These are phyloP conservation scores for Drosophila ogumai DNA, from an alignment of 1,140 invertebrate genomes.

Conservation along the genomic window DNA sequence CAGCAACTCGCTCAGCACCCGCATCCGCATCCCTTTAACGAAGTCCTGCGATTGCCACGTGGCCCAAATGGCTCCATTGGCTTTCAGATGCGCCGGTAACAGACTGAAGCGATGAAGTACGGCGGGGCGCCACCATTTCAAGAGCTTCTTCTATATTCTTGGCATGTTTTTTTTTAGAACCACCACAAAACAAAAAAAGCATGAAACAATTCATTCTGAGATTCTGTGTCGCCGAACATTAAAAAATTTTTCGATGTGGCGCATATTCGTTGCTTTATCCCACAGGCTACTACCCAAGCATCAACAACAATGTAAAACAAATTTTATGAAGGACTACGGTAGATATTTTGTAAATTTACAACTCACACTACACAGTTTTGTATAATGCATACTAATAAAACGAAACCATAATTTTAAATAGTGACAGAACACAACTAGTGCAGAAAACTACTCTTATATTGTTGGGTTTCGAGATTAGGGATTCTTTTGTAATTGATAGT, in stretches of 20 bases:
- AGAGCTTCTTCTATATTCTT: constrained; percentile 29
- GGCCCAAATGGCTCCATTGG: constrained; percentile 87
- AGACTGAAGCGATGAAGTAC: constrained; percentile 28
- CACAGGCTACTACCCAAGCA: constrained; percentile 38
- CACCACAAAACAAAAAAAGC: constrained; percentile 16
- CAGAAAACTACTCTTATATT: neutral
- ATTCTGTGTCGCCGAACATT: constrained; percentile 25
- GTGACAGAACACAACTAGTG: neutral
- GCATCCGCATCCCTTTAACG: constrained; percentile 77
- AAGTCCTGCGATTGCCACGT: constrained; percentile 86
- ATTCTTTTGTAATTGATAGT: neutral
- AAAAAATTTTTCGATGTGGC: constrained; percentile 6
- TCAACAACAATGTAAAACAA: constrained; percentile 50
- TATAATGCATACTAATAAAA: constrained; percentile 63
- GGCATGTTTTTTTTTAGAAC: constrained; percentile 36
- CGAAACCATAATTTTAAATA: constrained; percentile 44
- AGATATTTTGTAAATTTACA: constrained; percentile 81
- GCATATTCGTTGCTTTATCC: constrained; percentile 16
- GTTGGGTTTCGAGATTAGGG: neutral
- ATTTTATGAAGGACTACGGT: constrained; percentile 74
- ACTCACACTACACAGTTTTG: constrained; percentile 70
- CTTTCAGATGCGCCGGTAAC: constrained; percentile 87
- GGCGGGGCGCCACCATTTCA: constrained; percentile 19
- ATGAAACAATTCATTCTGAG: constrained; percentile 27
- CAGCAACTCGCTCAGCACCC: constrained; percentile 43